Evolutionary conservation across 2,888 invertebrate species (phyloP).

Genomic region (Andricus curvator): DNA sequence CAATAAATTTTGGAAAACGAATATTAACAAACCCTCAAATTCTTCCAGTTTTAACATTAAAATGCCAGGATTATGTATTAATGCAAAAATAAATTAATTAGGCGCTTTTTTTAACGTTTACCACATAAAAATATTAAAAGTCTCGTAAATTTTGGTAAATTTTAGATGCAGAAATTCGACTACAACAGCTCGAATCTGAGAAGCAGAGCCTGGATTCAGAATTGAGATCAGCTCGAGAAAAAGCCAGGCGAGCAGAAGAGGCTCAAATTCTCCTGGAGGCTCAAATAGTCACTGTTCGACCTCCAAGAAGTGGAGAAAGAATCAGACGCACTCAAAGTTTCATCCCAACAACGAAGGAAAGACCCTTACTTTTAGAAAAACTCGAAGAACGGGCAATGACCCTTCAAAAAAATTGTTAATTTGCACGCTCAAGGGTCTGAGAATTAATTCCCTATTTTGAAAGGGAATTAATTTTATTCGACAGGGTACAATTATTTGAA

Average conservation of each 20-base stretch:
- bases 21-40: too few relatives aligned
- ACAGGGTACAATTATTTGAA: background rate
- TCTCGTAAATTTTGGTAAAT: slow-evolving; percentile 46
- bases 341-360: slow-evolving; percentile 83
- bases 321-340: slow-evolving; percentile 85
- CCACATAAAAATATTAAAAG: background rate
- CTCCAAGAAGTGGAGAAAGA: slow-evolving; percentile 81
- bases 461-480: background rate
- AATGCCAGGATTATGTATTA: too few relatives aligned
- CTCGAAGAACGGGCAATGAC: slow-evolving; percentile 55
- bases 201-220: slow-evolving; percentile 85
- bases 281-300: slow-evolving; percentile 80
- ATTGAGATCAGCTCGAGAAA: slow-evolving; percentile 84
- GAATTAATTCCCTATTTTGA: background rate
- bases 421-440: slow-evolving; percentile 26
- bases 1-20: too few relatives aligned
- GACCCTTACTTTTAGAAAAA: slow-evolving; percentile 62
- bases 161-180: slow-evolving; percentile 85
- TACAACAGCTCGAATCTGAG: slow-evolving; percentile 86
- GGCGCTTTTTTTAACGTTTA: too few relatives aligned
- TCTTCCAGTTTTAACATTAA: too few relatives aligned
- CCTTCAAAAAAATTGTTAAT: slow-evolving; percentile 61
- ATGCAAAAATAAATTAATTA: too few relatives aligned
- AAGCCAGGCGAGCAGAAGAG: slow-evolving; percentile 85
- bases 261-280: slow-evolving; percentile 82